These are phyloP conservation scores for Antechinus stuartii DNA, from an alignment of 2,113 vertebrate genomes.

Conservation along the genomic window DNA sequence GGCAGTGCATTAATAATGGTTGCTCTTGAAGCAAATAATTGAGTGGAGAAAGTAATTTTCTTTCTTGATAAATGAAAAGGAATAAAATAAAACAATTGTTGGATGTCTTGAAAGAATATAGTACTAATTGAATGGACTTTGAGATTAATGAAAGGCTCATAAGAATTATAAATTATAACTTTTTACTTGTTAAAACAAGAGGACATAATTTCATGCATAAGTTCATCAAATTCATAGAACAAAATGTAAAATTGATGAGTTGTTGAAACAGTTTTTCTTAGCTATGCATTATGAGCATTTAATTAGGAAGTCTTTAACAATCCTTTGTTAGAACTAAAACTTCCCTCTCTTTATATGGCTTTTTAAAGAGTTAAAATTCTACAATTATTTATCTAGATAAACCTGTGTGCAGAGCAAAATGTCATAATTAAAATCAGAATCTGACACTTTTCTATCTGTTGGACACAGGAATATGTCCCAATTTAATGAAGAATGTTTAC, in stretches of 20 bases:
- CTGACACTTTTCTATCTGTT: constrained; percentile 31
- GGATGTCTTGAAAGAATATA: constrained; percentile 44
- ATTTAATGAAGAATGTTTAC: no score
- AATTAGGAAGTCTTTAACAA: constrained; percentile 19
- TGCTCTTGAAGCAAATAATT: constrained; percentile 48
- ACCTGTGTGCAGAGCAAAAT: not conserved
- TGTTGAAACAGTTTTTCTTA: not conserved
- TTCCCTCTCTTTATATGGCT: not conserved
- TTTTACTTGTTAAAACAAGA: constrained; percentile 38
- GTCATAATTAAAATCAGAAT: not conserved
- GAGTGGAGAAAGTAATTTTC: constrained; percentile 39
- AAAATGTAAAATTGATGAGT: not conserved
- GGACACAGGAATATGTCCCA: no score
- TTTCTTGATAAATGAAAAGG: constrained; percentile 33
- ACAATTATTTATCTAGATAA: not conserved
- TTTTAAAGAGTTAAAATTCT: not conserved
- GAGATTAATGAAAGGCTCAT: constrained; percentile 47
- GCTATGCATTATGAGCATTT: not conserved
- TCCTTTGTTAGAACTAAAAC: not conserved
- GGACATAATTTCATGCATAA: not conserved
- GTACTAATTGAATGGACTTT: constrained; percentile 29
- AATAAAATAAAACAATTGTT: constrained; percentile 46
- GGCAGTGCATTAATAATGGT: constrained; percentile 9
- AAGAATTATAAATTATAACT: constrained; percentile 20
- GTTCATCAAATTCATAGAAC: not conserved